Base-by-base conservation (phyloP, 2,113 vertebrate genomes). In the Anhinga anhinga region DNA sequence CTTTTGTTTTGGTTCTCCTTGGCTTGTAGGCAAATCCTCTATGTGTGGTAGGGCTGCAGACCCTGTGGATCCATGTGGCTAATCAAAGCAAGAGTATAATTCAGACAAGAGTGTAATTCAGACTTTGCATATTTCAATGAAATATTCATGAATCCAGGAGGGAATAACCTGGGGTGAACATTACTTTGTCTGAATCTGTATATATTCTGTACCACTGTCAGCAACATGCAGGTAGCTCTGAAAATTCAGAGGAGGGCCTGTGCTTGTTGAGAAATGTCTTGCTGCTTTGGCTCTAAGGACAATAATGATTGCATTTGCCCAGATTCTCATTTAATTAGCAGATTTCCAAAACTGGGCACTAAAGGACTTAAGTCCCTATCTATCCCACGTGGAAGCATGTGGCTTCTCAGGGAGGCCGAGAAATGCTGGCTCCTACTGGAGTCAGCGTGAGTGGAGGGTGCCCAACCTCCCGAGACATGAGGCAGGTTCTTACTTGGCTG, bases 91-190 rank as follows among this genome's bases (percentile, higher is more conserved):
- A 61, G 70, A 42, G 59, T 36, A 63, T 71, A 93, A 88, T 69
- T 85, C 91, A 79, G 86, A 56, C 13, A 36, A 61, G 78, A 42
- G 58, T 40, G 67, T 70, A 93, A 88, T 69, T 85, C 88, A 79
- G 86, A 56, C 52, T 93, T 87, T 85, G 83, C 50, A 59, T 61
- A 93, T 80, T 86, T 80, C 70, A 40, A 50, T 85, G 62, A 90
- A 95, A 88, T 91, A 94, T 89, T 90, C 53, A 93, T 63, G 81
- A 88, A 79, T 73, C 44, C 82, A 88, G 62, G 67, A 96, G 90
- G 88, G 93, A 89, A 93, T 80, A 95, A 96, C 66, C 74, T 45
- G 45, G 78, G 84, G 78, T 95, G 89, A 95, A 62, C 89, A 88
- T 55, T 55, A 22, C 63, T 90, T 88, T 74, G 53, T 86, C 55